Conservation (phyloP, 1,140 invertebrate genomes). For the Euwallacea fornicatus region DNA sequence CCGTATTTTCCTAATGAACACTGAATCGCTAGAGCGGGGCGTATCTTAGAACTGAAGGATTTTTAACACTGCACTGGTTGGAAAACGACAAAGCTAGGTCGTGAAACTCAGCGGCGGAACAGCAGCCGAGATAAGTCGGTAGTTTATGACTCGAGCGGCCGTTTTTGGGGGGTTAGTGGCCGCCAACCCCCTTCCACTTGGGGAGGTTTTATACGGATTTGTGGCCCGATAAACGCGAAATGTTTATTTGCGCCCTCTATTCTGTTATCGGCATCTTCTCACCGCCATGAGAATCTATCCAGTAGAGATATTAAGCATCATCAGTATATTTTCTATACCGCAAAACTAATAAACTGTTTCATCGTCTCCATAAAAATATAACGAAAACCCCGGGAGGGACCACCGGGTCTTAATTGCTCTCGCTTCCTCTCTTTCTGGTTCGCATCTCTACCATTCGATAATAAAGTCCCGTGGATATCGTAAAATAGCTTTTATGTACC, state of each 20-base stretch:
- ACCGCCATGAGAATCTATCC: too few species aligned
- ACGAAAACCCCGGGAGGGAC: conserved; percentile 11
- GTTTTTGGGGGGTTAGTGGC: conserved; percentile 3
- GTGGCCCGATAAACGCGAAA: not conserved
- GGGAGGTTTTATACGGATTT: not conserved
- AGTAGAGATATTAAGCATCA: too few species aligned
- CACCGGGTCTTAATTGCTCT: conserved; percentile 3
- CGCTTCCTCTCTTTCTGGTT: conserved; percentile 7
- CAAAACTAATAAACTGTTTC: conserved; percentile 14
- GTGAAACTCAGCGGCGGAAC: conserved; percentile 25
- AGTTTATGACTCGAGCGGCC: conserved; percentile 22
- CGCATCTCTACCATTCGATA: too few species aligned
- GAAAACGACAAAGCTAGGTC: not conserved
- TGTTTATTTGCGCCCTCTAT: too few species aligned
- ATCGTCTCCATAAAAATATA: conserved; percentile 9
- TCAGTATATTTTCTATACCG: too few species aligned
- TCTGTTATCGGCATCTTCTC: too few species aligned
- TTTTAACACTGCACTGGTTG: not conserved
- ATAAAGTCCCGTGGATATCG: too few species aligned
- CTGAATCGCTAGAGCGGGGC: too few species aligned
- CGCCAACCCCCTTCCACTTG: conserved; percentile 2
- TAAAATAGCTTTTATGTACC: too few species aligned
- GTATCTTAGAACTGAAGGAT: too few species aligned
- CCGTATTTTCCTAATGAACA: too few species aligned
- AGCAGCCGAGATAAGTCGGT: conserved; percentile 12